phyloP scores from a whole-genome alignment of 2,888 invertebrate species.

The Drosophila tripunctata region DNA sequence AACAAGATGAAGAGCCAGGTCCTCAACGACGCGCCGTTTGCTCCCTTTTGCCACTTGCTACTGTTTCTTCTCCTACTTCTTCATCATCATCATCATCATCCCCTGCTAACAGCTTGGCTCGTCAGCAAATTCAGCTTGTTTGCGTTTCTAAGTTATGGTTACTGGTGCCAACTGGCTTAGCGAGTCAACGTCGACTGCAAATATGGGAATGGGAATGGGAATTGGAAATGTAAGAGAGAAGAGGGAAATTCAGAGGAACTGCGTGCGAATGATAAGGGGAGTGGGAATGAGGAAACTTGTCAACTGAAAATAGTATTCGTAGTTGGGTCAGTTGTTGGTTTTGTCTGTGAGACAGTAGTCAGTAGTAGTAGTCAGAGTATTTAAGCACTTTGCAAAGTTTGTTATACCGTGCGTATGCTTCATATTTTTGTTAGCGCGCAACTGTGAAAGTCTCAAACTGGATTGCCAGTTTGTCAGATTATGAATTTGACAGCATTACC shows the following conservation, averaged over 20 bases:
- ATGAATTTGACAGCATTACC: constrained; percentile 58
- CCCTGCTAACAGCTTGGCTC: constrained; percentile 46
- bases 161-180: constrained; percentile 77
- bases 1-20: constrained; percentile 5
- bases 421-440: constrained; percentile 32
- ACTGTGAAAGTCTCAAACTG: constrained; percentile 37
- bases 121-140: constrained; percentile 74
- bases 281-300: not conserved
- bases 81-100: constrained; percentile 1
- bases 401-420: constrained; percentile 47
- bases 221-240: not conserved
- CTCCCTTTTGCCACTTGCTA: not conserved
- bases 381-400: constrained; percentile 15
- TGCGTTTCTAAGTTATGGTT: constrained; percentile 76
- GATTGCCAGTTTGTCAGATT: constrained; percentile 16
- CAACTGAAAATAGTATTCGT: not conserved
- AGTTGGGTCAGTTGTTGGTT: not conserved
- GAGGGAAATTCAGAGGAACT: too few species aligned
- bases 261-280: not conserved
- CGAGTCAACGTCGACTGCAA: constrained; percentile 54
- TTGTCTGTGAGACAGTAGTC: not conserved
- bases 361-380: not conserved
- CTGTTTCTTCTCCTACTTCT: not conserved
- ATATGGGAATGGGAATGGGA: not conserved
- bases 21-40: not conserved